Percentiles rank a stretch among this genome's conserved stretches.
Evolutionary conservation across 2,888 invertebrate genomes (phyloP).

Genomic region (Platycheirus rosarum): DNA sequence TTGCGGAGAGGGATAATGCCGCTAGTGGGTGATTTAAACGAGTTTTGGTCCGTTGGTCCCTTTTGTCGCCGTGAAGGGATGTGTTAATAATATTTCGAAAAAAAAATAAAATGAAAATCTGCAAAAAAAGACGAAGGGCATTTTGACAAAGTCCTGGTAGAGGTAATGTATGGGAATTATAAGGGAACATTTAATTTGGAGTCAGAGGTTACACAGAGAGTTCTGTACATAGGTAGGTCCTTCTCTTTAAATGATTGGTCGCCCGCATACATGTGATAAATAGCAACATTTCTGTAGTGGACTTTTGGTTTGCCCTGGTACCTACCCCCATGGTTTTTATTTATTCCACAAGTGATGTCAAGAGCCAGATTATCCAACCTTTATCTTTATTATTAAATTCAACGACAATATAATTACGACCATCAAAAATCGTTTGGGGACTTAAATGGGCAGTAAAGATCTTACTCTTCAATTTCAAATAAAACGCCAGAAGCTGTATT

Average conservation of each 20-base stretch:
- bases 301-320: constrained; percentile 4
- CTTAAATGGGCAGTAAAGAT: too few relatives aligned
- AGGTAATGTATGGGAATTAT: too few relatives aligned
- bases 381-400: too few relatives aligned
- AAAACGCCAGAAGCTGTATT: too few relatives aligned
- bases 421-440: too few relatives aligned
- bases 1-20: constrained; percentile 46
- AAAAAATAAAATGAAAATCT: constrained; percentile 33
- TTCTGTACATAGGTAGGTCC: neutral
- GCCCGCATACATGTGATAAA: constrained; percentile 16
- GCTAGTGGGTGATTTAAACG: constrained; percentile 26
- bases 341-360: too few relatives aligned
- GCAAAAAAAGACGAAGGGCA: too few relatives aligned
- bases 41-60: constrained; percentile 44
- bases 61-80: constrained; percentile 67
- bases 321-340: too few relatives aligned
- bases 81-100: constrained; percentile 60
- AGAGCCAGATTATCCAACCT: too few relatives aligned
- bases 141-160: too few relatives aligned
- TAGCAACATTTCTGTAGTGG: constrained; percentile 48
- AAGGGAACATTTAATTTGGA: constrained; percentile 4
- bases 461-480: too few relatives aligned
- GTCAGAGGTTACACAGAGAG: constrained; percentile 38
- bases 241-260: neutral
- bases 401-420: too few relatives aligned